phyloP scores from a whole-genome alignment of 2,797 vertebrate genomes.

The Eospalax fontanierii region DNA sequence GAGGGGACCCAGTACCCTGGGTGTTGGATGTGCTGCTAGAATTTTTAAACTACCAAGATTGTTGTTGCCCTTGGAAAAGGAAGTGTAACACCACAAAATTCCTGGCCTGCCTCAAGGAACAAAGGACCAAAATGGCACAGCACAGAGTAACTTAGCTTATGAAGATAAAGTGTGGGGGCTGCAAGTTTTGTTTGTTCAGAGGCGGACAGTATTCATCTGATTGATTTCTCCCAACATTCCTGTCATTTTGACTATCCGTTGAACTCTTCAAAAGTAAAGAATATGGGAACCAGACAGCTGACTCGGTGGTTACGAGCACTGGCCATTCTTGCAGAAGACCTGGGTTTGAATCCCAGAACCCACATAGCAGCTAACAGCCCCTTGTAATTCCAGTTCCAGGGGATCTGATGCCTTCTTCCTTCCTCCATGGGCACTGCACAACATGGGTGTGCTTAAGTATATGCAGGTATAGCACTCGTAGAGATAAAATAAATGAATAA shows the following conservation, averaged over 20 bases:
- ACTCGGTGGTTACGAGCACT: too few species aligned
- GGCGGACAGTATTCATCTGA: not conserved
- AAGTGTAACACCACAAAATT: constrained; percentile 22
- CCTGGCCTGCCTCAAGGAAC: constrained; percentile 24
- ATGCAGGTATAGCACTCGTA: too few species aligned
- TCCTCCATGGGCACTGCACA: too few species aligned
- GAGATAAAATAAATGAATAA: too few species aligned
- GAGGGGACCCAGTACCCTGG: not conserved
- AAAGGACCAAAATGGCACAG: not conserved
- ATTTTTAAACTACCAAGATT: constrained; percentile 33
- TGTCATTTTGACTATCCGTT: constrained; percentile 10
- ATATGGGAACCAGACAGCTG: not conserved
- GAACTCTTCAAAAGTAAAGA: not conserved
- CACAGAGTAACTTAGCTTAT: not conserved
- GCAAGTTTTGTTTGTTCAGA: not conserved
- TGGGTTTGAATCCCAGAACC: too few species aligned
- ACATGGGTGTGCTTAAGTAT: too few species aligned
- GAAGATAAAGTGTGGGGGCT: not conserved
- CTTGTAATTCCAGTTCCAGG: too few species aligned
- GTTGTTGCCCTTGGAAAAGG: constrained; percentile 35
- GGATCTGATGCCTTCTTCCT: too few species aligned
- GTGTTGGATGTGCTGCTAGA: not conserved
- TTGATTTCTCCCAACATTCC: not conserved
- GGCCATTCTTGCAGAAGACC: too few species aligned
- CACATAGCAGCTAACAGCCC: too few species aligned